Evolutionary conservation across 2,797 vertebrate genomes (phyloP).

Genomic region (Sebastes hubbsi): DNA sequence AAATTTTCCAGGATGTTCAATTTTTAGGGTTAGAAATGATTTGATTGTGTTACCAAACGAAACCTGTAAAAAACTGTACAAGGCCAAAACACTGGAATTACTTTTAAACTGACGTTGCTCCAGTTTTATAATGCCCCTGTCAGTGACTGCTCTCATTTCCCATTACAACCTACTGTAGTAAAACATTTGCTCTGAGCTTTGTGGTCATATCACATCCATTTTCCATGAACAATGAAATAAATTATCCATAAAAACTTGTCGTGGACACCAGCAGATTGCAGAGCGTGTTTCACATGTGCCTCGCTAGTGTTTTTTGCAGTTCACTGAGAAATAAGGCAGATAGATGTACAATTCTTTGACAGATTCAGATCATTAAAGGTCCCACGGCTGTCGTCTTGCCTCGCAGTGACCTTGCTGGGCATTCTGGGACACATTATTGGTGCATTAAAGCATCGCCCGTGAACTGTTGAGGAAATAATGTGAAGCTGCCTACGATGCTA

Average conservation of each 20-base stretch:
- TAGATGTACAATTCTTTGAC: constrained; percentile 10
- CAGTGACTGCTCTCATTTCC: not conserved
- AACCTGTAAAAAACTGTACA: not conserved
- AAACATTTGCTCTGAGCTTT: not conserved
- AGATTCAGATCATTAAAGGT: constrained; percentile 33
- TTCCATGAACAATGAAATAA: not conserved
- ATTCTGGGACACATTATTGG: constrained; percentile 27
- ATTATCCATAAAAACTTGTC: not conserved
- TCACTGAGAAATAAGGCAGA: not conserved
- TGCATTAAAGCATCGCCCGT: constrained; percentile 25
- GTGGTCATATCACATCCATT: not conserved
- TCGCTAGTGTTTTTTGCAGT: not conserved
- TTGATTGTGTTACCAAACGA: not conserved
- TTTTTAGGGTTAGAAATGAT: not conserved
- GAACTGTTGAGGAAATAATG: constrained; percentile 46
- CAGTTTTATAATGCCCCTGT: not conserved
- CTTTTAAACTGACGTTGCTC: not conserved
- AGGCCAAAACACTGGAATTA: not conserved
- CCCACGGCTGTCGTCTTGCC: not conserved
- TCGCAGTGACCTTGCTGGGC: constrained; percentile 36
- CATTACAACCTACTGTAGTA: not conserved
- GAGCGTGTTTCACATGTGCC: not conserved
- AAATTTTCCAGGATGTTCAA: not conserved
- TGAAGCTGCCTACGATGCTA: constrained; percentile 30
- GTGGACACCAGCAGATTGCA: not conserved